Base-by-base conservation (phyloP, 2,888 invertebrate genomes). In the Andrena haemorrhoa region DNA sequence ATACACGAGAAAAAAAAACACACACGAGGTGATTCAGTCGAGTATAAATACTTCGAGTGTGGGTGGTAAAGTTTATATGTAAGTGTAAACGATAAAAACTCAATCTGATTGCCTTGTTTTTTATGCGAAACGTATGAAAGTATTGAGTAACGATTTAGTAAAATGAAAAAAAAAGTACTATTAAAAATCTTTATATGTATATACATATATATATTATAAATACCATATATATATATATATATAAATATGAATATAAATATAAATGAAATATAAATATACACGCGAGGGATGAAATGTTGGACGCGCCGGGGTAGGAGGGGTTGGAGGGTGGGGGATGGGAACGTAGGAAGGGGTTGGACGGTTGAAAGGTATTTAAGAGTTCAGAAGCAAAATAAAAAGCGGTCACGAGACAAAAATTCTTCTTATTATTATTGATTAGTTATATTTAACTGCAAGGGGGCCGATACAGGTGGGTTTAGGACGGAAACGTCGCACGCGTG, bases 91-190 rank as follows among this genome's bases (percentile, higher is more conserved):
- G 87, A 91, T 89, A 88, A 88, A 20, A 58, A 92, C 92, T 93
- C 92, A 92, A 92, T 93, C 92, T 92, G 92, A 93, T 93, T 93
- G 93, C 93, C 93, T 93, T 93, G 93, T 93, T 93, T 93, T 93
- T 92, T 93, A 93, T 92, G 93, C 92, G 90, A 91, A 93, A 91
- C 90, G 88, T 91, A 91, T 91, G 92, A 93, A 92, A 93, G 92
- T 93, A 93, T 91, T 89, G 90, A 92, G 76, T 90, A 91, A 90
- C 87, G 89, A 88, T 88, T 90, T 89, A 90, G 85, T 66, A 81
- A 91, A 90, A 86, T 88, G 53, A 64, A 90, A 91, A 86, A 87
- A 88, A 85, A 77, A 87, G 85, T 84, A 88, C 80, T 90, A 88
- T 86, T 90, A 88, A 89, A 87, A 85, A 79, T 86, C 70, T 85